Base-by-base conservation (phyloP, 2,888 invertebrate species). In the Anodontia alba region DNA sequence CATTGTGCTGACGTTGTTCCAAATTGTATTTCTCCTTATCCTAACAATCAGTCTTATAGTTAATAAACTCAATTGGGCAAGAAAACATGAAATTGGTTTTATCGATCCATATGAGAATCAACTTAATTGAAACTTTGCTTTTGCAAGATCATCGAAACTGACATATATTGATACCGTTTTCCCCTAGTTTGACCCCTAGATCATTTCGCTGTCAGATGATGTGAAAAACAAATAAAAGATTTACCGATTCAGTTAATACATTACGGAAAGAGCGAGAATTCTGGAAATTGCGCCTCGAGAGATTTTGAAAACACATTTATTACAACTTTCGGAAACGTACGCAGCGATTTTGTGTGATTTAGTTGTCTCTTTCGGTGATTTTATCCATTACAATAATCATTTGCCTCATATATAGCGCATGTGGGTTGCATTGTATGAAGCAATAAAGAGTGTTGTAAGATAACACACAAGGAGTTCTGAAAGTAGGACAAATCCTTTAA, bases 1-100 rank as follows among this genome's bases (percentile, higher is more conserved):
- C n/a, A n/a, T 38, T 38, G 38, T 38, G 12, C 12, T 38, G 38
- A 38, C 38, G 38, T 10, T 62, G 33, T 62, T 62, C 33, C 8
- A 33, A 20, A 33, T 33, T 62, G 33, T 33, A 29, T 10, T 62
- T 54, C 62, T 62, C 20, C 17, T 33, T 62, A 62, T 62, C 62
- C 23, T 33, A 62, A 62, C 62, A 7, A 62, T 62, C 62, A 62
- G 31, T 62, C 62, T 62, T 62, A 62, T 33, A 62, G 33, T 33
- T 10, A 62, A 62, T 62, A 67, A 31, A 46, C 68, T 62, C 54
- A 77, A 77, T 71, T 77, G 62, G 71, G 38, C 51, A 43, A 71
- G 77, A 77, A 71, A 77, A 77, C 69, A 62, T 54, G 71, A 77
- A 77, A 76, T 76, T 43, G 51, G 76, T 51, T 69, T 76, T 69